phyloP scores from a whole-genome alignment of 2,113 vertebrate species.

The Mastomys natalensis region DNA sequence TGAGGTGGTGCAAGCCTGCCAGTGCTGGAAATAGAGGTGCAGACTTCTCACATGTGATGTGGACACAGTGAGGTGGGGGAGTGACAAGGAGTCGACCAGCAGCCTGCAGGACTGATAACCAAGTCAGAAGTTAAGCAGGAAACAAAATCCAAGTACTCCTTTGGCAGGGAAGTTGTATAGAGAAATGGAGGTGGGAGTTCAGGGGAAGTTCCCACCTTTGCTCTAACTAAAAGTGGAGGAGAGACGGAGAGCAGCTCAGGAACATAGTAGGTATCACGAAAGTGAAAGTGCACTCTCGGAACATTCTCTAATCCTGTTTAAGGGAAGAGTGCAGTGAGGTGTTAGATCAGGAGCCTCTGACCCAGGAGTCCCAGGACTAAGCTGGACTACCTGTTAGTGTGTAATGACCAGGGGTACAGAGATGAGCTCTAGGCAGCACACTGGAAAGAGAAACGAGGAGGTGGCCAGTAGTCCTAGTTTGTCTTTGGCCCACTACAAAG shows the following conservation, averaged over 20 bases:
- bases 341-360: not conserved
- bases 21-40: not conserved
- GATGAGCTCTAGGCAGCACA: not conserved
- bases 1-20: not conserved
- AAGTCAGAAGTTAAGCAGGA: not conserved
- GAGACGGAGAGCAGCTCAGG: fast-evolving
- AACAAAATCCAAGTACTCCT: not conserved
- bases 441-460: too few relatives aligned
- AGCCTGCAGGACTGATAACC: not conserved
- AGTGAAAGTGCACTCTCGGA: not conserved
- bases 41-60: not conserved
- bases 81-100: not conserved
- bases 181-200: not conserved
- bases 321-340: not conserved
- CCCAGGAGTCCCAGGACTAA: not conserved
- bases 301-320: not conserved
- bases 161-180: not conserved
- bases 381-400: not conserved
- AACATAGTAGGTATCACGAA: not conserved
- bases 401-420: too few relatives aligned
- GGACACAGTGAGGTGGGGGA: not conserved
- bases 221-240: not conserved
- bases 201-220: not conserved
- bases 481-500: not conserved
- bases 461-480: not conserved